Evolutionary conservation across 2,113 vertebrate genomes (phyloP).

Genomic region (Hemicordylus capensis): DNA sequence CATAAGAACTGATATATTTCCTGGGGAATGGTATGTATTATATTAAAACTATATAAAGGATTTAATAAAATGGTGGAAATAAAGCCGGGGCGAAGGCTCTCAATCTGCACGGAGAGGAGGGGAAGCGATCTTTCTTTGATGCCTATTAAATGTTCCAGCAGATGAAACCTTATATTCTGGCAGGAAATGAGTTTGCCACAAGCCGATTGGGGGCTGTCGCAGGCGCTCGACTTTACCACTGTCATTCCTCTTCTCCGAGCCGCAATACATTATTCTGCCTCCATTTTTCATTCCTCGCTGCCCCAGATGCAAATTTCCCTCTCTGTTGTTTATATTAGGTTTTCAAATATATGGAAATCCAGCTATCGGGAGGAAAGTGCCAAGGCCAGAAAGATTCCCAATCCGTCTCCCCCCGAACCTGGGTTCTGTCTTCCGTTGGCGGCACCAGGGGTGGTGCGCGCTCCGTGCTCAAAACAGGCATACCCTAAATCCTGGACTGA

Average conservation of each 20-base stretch:
- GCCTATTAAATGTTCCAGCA: slow-evolving; percentile 83
- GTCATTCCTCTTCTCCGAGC: slow-evolving; percentile 78
- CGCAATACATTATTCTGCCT: slow-evolving; percentile 79
- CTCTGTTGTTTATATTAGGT: slow-evolving; percentile 88
- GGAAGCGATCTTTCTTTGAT: slow-evolving; percentile 80
- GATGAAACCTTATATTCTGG: slow-evolving; percentile 83
- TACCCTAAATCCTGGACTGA: background rate
- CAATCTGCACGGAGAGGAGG: slow-evolving; percentile 62
- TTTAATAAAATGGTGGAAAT: slow-evolving; percentile 80
- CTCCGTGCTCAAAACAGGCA: background rate
- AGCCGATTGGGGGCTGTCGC: slow-evolving; percentile 75
- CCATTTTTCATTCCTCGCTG: slow-evolving; percentile 86
- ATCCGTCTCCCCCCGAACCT: slow-evolving; percentile 76
- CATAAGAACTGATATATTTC: slow-evolving; percentile 78
- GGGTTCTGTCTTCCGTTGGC: slow-evolving; percentile 66
- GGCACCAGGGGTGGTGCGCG: rapidly evolving
- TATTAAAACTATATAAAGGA: slow-evolving; percentile 79
- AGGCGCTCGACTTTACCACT: slow-evolving; percentile 73
- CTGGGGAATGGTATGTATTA: slow-evolving; percentile 76
- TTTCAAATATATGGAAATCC: slow-evolving; percentile 90
- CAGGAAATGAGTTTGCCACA: slow-evolving; percentile 85
- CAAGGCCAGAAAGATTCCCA: slow-evolving; percentile 75
- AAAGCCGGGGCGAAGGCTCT: slow-evolving; percentile 66
- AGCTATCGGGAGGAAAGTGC: slow-evolving; percentile 83
- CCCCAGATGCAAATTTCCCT: slow-evolving; percentile 82